Evolutionary conservation across 2,113 vertebrate genomes (phyloP), one percentile per base, ranked within the genome.

Genomic region (Leiothrix lutea): DNA sequence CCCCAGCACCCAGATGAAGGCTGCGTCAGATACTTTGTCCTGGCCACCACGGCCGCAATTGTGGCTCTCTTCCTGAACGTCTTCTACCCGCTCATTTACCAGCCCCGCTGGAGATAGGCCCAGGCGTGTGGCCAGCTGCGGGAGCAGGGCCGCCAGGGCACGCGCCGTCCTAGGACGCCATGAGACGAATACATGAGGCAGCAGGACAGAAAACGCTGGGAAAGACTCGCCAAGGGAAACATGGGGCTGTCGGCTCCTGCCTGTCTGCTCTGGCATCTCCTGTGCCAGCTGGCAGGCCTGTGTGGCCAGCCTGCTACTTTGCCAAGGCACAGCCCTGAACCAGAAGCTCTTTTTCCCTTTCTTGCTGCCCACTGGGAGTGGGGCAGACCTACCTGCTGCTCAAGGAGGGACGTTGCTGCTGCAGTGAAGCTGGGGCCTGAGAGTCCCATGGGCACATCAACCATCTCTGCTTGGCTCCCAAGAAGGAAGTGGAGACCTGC

Each of bases 51-150:
- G 54, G 98, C 98, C 1, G 99, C 99, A 40, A 96, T 99, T 65
- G 98, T 99, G 80, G 99, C 99, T 22, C 98, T 99, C 80, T 96
- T 99, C 87, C 95, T 99, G 86, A 99, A 99, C 8, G 62, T 99
- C 95, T 96, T 99, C 96, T 99, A 99, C 95, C 98, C 99, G 1
- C 97, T 99, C 91, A 96, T 99, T 72, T 98, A 98, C 97, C 98
- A 98, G 96, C 96, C 97, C 61, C 97, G 90, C 85, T 99, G 98
- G 98, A 97, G 95, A 97, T 99, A 98, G 98, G 96, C 79, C 45
- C 13, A 12, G 65, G 83, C n/a, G 0, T 0, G 1, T 56, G 45
- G 95, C 74, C 91, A 74, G 90, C 77, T 96, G 92, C 17, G 1
- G 71, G 80, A 88, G 78, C 83, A 38, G 86, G 61, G 51, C 72